Evolutionary conservation across 2,888 invertebrate genomes (phyloP), one percentile per base, ranked within the genome.

Genomic region (Adelognathus sp.): DNA sequence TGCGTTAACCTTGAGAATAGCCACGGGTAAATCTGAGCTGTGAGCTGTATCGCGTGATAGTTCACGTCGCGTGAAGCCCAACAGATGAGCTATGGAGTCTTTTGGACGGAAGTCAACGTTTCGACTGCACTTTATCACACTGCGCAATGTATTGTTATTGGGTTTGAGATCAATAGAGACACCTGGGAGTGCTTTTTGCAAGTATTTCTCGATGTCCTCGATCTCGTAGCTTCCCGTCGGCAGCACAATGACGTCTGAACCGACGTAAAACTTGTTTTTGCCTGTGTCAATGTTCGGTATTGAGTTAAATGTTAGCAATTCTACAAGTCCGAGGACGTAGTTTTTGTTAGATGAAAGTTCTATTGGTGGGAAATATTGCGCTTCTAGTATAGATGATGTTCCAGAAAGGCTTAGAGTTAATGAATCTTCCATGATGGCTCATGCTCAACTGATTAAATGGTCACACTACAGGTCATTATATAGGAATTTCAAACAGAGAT

Each of bases 141-240:
- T 76, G 27, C 66, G 63, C 29, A 66, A 44, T 27, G 69, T 69
- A 61, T 56, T 56, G 2, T 56, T 56, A 56, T 33, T 33, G 1
- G 33, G 33, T 9, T 18, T 56, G 56, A 56, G 16, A 56, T 56
- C 1, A 4, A 36, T 33, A 3, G 33, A 31, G 9, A 58, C 36
- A 7, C 58, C 58, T 36, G 3, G 4, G 7, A 60, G 60, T 16
- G 16, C 21, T 6, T 39, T 18, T 29, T 80, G 66, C 63, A 84
- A 60, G 70, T 80, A 83, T 21, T 61, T 73, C 54, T 81, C 81
- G 16, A 87, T 82, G 79, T 88, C 84, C 36, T 84, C 81, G 7
- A 88, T 83, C 81, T 88, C 88, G 78, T 88, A 87, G n/a, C 86
- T 83, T 4, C 87, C 87, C 3, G 78, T 67, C 16, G 86, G 86